Evolutionary conservation across 2,797 vertebrate genomes (phyloP), one percentile per base, ranked within the genome.

Genomic region (Siniperca undulata): DNA sequence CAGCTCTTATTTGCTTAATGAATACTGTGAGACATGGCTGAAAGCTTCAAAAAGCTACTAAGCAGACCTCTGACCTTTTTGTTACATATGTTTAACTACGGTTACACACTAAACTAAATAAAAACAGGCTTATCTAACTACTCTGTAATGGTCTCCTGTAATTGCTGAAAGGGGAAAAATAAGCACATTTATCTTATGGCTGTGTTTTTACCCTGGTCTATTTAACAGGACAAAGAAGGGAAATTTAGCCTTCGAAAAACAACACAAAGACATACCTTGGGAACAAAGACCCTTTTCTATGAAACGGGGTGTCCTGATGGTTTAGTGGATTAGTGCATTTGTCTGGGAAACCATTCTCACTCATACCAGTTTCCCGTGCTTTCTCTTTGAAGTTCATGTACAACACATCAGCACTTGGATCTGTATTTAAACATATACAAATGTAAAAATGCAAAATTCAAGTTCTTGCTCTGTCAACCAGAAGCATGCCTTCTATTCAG

Each of bases 181-280:
- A 59, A 40, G 19, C 55, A 17, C 8, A 58, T 75, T 70, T 59
- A 50, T 82, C 48, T 69, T 22, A 17, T 24, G 44, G 44, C 19
- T 62, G 20, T 38, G 56, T 20, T 75, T 77, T 66, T 53, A 42
- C 24, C 2, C 22, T 0, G 1, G 17, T 77, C 59, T 59, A n/a
- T 36, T 68, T 58, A 64, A 60, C 46, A 66, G 53, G 58, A 84
- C 82, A 88, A 84, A 86, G 53, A 74, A 48, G 58, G 77, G 82
- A 87, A 88, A 73, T 75, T 83, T 58, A 66, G 53, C 60, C 52
- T 65, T 71, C 4, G 2, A 78, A 70, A 52, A 66, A 50, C 61
- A 83, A 69, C 10, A 83, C 78, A 89, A 78, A 81, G 68, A 68
- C 70, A 68, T 24, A 76, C 48, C 46, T 75, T 68, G 78, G 48